A percentile compares a stretch with the other conserved stretches of the same genome.
Evolutionary conservation across 2,113 vertebrate genomes (phyloP).

Genomic region (Sceloporus tristichus): DNA sequence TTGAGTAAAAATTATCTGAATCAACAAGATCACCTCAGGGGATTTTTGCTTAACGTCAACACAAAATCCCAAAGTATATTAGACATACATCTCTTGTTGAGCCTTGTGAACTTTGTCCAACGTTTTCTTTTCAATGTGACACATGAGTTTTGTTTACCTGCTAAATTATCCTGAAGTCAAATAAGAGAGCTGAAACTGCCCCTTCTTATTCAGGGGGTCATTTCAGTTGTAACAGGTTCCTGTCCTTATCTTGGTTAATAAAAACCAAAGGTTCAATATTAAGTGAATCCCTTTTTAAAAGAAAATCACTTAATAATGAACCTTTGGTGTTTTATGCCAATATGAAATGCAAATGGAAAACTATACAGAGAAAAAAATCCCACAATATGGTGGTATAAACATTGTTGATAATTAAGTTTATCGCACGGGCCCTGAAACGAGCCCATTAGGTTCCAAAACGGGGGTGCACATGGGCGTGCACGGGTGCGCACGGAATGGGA

Average conservation of each 20-base stretch:
- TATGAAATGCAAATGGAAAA: neutral
- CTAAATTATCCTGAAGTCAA: neutral
- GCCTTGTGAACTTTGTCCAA: neutral
- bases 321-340: neutral
- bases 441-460: too few species aligned
- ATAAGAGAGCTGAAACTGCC: neutral
- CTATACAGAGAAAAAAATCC: neutral
- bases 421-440: too few species aligned
- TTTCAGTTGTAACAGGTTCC: too few species aligned
- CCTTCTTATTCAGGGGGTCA: neutral
- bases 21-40: neutral
- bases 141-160: neutral
- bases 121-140: neutral
- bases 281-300: neutral
- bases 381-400: neutral
- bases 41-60: neutral
- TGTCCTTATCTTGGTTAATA: neutral
- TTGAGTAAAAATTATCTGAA: conserved; percentile 1
- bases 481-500: too few species aligned
- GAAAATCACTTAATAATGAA: too few species aligned
- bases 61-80: neutral
- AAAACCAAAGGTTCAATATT: neutral
- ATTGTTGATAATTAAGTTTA: too few species aligned
- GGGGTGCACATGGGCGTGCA: too few species aligned
- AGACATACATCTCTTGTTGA: neutral